Percentiles rank a stretch among this genome's conserved stretches.
These are phyloP conservation scores for Cisticola juncidis DNA, from an alignment of 2,113 vertebrate species.

Conservation along the genomic window DNA sequence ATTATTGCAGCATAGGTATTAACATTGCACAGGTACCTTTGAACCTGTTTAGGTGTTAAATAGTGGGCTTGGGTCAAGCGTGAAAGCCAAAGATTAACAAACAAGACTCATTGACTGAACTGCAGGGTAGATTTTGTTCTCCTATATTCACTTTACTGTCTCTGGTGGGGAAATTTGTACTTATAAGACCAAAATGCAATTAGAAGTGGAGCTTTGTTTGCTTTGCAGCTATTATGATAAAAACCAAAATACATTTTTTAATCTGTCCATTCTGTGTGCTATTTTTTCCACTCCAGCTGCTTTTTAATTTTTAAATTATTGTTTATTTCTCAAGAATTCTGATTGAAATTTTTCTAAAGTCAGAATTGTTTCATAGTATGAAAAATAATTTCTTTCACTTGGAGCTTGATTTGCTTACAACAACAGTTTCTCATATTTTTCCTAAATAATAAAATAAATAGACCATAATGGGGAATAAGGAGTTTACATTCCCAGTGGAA, in stretches of 20 bases:
- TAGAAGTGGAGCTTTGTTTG: background rate
- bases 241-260: background rate
- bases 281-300: background rate
- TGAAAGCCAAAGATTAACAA: background rate
- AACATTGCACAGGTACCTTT: background rate
- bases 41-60: background rate
- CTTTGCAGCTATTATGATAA: background rate
- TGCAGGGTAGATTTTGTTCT: background rate
- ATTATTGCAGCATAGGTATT: background rate
- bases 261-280: background rate
- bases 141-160: background rate
- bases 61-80: background rate
- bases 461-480: background rate
- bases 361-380: background rate
- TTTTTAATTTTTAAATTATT: background rate
- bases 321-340: constrained; percentile 22
- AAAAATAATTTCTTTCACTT: background rate
- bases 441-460: constrained; percentile 45
- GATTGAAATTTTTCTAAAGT: background rate
- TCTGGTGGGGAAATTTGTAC: background rate
- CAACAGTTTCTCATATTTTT: constrained; percentile 4
- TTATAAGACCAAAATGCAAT: background rate
- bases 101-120: background rate
- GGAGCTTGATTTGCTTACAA: background rate
- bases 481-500: constrained; percentile 65